Evolutionary conservation across 2,888 invertebrate species (phyloP), one percentile per base, ranked within the genome.

Genomic region (Dioctria linearis): DNA sequence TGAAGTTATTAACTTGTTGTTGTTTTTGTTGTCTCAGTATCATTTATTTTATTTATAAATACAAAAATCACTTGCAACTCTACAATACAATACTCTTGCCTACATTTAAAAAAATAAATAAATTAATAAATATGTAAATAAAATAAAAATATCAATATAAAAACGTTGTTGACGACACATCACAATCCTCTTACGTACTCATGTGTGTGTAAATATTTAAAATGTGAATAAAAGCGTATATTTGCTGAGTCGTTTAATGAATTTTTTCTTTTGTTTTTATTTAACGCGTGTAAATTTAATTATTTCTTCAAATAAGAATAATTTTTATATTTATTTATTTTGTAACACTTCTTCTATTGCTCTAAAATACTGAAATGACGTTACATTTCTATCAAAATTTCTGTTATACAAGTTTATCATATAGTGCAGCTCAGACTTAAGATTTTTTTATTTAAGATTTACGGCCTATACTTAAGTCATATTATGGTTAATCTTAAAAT

Each of bases 381-480:
- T 51, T 25, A 51, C 69, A 69, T 69, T 69, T 39, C 69, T 69
- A 46, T 51, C 54, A 69, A 69, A 51, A 69, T 69, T 69, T 49
- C 51, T 49, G 43, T 37, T 51, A 69, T 54, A 69, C 40, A 65
- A 42, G 6, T 6, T 49, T 69, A 39, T 51, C 51, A 37, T 69
- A 51, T 51, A 69, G 51, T 69, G 51, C 37, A 49, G 69, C 8
- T 25, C 51, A 39, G 69, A 49, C 39, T 49, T 69, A 51, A 49
- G 25, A 25, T 25, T 25, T 25, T 25, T 25, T 25, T 25, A 25
- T 25, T 25, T 25, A 25, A 25, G 39, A 51, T 51, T 69, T 69
- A 69, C 9, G 37, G 37, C 51, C 25, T 25, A 25, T 69, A 69
- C 51, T 69, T 49, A 65, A 39, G 49, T 67, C 51, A 69, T 69